A percentile compares a stretch with the other conserved stretches of the same genome.
Evolutionary conservation across 2,888 invertebrate species (phyloP).

Genomic region (Petrophora chlorosata): DNA sequence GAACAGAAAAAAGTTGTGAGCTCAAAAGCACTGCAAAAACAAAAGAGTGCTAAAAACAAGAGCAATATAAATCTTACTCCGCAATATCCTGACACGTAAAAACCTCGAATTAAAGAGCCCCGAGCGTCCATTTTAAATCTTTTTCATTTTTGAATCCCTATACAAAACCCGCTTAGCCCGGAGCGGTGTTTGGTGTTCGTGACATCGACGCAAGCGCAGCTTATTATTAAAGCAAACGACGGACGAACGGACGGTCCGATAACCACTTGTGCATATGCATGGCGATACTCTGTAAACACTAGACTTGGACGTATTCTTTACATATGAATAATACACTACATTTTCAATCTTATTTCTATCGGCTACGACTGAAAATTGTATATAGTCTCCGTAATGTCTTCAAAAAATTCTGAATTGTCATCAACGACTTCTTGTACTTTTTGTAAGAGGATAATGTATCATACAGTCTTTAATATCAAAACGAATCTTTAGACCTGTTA

Average conservation of each 20-base stretch:
- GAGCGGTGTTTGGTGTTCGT: constrained; percentile 76
- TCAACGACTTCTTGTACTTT: constrained; percentile 22
- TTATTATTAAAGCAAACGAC: constrained; percentile 79
- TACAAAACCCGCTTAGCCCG: constrained; percentile 51
- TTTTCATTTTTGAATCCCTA: constrained; percentile 55
- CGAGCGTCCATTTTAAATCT: constrained; percentile 51
- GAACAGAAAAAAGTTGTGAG: background rate
- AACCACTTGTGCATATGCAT: constrained; percentile 79
- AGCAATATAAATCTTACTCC: constrained; percentile 12
- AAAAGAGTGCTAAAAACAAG: constrained; percentile 6
- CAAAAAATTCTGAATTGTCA: constrained; percentile 27
- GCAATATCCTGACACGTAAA: constrained; percentile 21
- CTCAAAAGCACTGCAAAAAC: constrained; percentile 1
- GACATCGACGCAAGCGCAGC: constrained; percentile 70
- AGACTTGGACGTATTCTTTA: constrained; percentile 42
- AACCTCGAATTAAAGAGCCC: constrained; percentile 27
- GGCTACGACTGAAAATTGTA: constrained; percentile 4
- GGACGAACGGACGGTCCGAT: constrained; percentile 70
- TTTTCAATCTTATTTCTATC: constrained; percentile 15
- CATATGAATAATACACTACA: constrained; percentile 18
- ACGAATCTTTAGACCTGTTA: constrained; percentile 22
- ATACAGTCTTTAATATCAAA: constrained; percentile 16
- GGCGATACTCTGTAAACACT: constrained; percentile 74
- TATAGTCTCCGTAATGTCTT: background rate
- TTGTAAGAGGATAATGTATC: constrained; percentile 18